Percentiles rank a stretch among this genome's conserved stretches.
Evolutionary conservation across 1,140 invertebrate genomes (phyloP).

Genomic region (Drosophila rufa): DNA sequence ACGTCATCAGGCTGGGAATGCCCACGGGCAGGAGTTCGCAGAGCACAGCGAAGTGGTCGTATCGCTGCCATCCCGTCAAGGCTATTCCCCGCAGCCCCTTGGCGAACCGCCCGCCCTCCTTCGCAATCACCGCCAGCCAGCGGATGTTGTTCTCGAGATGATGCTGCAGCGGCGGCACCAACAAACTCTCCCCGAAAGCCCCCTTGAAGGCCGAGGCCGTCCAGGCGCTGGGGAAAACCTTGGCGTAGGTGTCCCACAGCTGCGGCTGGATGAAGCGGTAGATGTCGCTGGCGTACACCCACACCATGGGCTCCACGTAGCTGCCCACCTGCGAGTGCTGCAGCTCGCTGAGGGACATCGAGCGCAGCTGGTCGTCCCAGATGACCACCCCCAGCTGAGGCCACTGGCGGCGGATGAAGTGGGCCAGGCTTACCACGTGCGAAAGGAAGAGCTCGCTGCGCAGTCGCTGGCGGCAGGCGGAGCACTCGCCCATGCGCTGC

Average conservation of each 20-base stretch:
- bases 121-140: constrained; percentile 89
- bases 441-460: constrained; percentile 89
- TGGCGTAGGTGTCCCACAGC: constrained; percentile 92
- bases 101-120: constrained; percentile 83
- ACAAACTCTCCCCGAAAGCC: constrained; percentile 92
- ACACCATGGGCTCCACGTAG: constrained; percentile 94
- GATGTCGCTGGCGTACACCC: constrained; percentile 90
- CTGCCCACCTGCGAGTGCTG: constrained; percentile 90
- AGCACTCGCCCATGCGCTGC: constrained; percentile 93
- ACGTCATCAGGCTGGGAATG: constrained; percentile 91
- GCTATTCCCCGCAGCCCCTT: constrained; percentile 89
- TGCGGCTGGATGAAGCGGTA: constrained; percentile 86
- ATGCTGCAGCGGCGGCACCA: constrained; percentile 89
- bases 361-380: constrained; percentile 98
- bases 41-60: constrained; percentile 95
- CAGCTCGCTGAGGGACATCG: constrained; percentile 89
- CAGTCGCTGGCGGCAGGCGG: constrained; percentile 88
- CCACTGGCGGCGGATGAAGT: constrained; percentile 88
- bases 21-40: constrained; percentile 95
- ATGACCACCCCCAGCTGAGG: constrained; percentile 91
- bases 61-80: constrained; percentile 92
- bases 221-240: constrained; percentile 95
- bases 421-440: constrained; percentile 89
- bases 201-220: constrained; percentile 87
- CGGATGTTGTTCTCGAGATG: constrained; percentile 90